A percentile compares a stretch with the other conserved stretches of the same genome.
Conservation (phyloP, 2,113 vertebrate genomes). For the Forbesichthys agassizii region DNA sequence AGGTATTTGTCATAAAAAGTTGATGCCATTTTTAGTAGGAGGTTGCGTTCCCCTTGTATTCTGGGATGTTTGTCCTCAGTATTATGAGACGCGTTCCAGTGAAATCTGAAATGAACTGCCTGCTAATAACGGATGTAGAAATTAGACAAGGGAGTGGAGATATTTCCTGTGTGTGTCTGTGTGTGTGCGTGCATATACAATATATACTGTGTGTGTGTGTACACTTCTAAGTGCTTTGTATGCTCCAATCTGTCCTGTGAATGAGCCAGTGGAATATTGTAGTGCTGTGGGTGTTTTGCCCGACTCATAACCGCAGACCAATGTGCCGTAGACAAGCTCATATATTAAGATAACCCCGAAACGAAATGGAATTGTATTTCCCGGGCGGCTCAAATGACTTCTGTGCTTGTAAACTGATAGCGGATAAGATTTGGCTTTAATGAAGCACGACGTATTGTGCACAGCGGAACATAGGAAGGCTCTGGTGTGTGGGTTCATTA, state of each 20-base stretch:
- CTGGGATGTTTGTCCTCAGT: not conserved
- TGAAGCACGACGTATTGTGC: conserved; percentile 78
- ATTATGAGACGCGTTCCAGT: conserved; percentile 32
- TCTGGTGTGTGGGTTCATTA: conserved; percentile 6
- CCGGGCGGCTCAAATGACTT: conserved; percentile 73
- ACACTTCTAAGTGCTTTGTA: conserved; percentile 76
- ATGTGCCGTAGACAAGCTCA: conserved; percentile 71
- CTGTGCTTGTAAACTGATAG: conserved; percentile 75
- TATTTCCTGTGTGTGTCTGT: conserved; percentile 21
- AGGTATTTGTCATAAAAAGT: not conserved
- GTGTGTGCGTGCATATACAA: conserved; percentile 36
- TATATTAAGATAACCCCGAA: conserved; percentile 78
- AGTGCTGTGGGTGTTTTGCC: conserved; percentile 69
- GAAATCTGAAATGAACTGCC: conserved; percentile 40
- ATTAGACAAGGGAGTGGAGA: conserved; percentile 38
- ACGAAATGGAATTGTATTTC: conserved; percentile 78
- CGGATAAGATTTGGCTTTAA: conserved; percentile 79
- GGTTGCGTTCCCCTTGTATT: not conserved
- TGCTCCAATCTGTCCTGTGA: conserved; percentile 59
- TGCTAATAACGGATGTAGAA: conserved; percentile 53
- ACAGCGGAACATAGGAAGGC: conserved; percentile 56
- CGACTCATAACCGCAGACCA: conserved; percentile 73
- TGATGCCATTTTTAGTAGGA: not conserved
- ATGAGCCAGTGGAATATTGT: conserved; percentile 67
- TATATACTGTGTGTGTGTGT: conserved; percentile 33